These are phyloP conservation scores for Ostrea denselamellosa DNA, from an alignment of 1,140 invertebrate genomes.

Conservation along the genomic window DNA sequence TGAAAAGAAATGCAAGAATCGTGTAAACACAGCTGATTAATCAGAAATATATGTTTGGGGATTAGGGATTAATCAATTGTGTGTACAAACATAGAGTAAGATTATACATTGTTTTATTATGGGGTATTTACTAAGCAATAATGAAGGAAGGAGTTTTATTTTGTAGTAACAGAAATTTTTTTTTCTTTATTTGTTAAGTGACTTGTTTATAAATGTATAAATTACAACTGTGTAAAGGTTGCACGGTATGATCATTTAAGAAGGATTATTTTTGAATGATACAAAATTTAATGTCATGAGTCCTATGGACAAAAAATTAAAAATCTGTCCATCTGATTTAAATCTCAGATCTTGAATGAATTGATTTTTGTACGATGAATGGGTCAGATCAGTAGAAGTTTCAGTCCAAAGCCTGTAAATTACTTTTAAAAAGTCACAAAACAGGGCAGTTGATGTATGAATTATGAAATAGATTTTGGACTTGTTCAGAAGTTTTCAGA, in stretches of 20 bases:
- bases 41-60: background rate
- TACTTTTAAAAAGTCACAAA: background rate
- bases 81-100: background rate
- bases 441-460: background rate
- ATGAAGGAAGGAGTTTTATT: background rate
- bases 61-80: slow-evolving; percentile 3
- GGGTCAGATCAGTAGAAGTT: background rate
- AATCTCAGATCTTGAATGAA: background rate
- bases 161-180: no score
- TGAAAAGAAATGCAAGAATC: background rate
- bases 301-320: background rate
- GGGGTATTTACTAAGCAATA: background rate
- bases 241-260: background rate
- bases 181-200: background rate
- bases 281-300: background rate
- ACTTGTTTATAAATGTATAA: background rate
- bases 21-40: slow-evolving; percentile 24
- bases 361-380: background rate
- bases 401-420: background rate
- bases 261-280: background rate
- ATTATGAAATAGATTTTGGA: background rate
- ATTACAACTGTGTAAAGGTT: background rate
- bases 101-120: background rate
- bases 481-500: background rate
- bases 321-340: background rate